phyloP scores from a whole-genome alignment of 1,140 invertebrate species.

The Nasonia giraulti region DNA sequence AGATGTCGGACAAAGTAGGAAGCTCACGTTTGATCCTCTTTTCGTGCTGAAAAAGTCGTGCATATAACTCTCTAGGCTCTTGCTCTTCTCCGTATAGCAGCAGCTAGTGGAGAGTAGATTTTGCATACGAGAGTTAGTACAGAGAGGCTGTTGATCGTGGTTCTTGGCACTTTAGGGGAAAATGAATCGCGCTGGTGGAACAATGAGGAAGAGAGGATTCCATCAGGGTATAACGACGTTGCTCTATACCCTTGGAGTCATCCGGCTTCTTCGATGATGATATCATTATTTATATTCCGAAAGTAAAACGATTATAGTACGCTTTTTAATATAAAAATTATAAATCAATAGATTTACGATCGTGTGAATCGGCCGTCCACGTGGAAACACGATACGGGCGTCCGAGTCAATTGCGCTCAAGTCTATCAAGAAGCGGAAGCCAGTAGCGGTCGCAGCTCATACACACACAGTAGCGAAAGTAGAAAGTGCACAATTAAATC shows the following conservation, averaged over 20 bases:
- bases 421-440: conserved; percentile 31
- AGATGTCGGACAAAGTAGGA: conserved; percentile 23
- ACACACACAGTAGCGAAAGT: background rate
- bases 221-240: too few species aligned
- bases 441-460: background rate
- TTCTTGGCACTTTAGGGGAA: background rate
- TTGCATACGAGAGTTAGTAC: background rate
- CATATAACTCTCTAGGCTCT: background rate
- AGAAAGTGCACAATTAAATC: conserved; percentile 37
- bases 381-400: background rate
- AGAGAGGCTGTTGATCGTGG: background rate
- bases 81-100: background rate
- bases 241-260: too few species aligned
- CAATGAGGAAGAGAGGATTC: too few species aligned
- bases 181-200: too few species aligned
- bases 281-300: too few species aligned
- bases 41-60: conserved; percentile 30
- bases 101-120: background rate
- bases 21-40: conserved; percentile 18
- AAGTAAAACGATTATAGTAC: too few species aligned
- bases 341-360: background rate
- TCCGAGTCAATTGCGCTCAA: background rate
- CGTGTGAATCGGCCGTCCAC: background rate
- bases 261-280: too few species aligned
- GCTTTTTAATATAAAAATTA: too few species aligned